Conservation (phyloP, 2,888 invertebrate species). For the Nomada fucata region DNA sequence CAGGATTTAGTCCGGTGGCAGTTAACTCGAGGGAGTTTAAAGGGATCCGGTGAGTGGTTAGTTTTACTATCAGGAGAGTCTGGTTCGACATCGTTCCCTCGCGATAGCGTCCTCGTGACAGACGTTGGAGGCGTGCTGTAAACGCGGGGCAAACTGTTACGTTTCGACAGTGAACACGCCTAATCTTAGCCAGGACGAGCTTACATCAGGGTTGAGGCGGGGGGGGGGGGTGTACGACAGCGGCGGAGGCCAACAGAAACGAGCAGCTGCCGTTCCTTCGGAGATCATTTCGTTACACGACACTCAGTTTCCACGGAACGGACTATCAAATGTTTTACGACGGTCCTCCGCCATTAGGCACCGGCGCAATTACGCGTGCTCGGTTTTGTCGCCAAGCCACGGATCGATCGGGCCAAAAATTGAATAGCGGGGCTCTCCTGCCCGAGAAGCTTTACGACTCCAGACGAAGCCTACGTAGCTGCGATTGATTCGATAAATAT, state of each 20-base stretch:
- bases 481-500: no score
- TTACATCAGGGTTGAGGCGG: constrained; percentile 44
- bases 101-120: constrained; percentile 31
- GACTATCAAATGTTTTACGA: constrained; percentile 66
- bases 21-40: background rate
- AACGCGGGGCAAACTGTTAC: constrained; percentile 47
- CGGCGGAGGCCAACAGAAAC: constrained; percentile 5
- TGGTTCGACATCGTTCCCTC: constrained; percentile 28
- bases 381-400: background rate
- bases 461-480: no score
- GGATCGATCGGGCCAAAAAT: constrained; percentile 29
- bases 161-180: constrained; percentile 59
- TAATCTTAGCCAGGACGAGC: constrained; percentile 60
- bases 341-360: constrained; percentile 20
- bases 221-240: background rate
- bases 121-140: constrained; percentile 30
- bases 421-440: background rate
- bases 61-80: no score
- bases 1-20: constrained; percentile 37
- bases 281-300: constrained; percentile 53
- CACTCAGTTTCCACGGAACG: constrained; percentile 24
- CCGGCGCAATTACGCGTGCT: constrained; percentile 28
- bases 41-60: no score
- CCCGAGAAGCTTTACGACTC: no score
- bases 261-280: constrained; percentile 51